Conservation (phyloP, 53 echinoderm and acorn worm genomes). For the Echinometra lucunter region DNA sequence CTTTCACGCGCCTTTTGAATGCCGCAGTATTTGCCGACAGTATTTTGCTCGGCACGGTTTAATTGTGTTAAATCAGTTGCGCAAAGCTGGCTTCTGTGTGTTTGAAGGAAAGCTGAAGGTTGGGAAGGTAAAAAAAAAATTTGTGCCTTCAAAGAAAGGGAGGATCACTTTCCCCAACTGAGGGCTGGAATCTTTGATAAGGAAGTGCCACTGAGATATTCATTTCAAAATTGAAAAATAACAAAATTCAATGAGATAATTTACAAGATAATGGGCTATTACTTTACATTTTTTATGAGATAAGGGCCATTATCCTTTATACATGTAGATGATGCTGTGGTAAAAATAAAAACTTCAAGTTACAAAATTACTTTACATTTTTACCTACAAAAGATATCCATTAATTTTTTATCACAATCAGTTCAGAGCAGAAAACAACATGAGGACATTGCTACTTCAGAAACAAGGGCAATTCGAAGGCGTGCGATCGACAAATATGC, state of each 20-base stretch:
- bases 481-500: too few species aligned
- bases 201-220: neutral
- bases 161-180: neutral
- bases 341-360: neutral
- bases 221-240: slow-evolving; percentile 20
- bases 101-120: slow-evolving; percentile 39
- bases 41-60: slow-evolving; percentile 50
- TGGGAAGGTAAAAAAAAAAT: neutral
- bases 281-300: too few species aligned
- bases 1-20: slow-evolving; percentile 23
- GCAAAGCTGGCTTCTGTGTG: slow-evolving; percentile 49
- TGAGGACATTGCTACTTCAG: too few species aligned
- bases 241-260: slow-evolving; percentile 21
- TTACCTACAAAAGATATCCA: too few species aligned
- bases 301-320: neutral
- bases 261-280: neutral
- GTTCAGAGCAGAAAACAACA: too few species aligned
- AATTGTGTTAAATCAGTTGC: slow-evolving; percentile 60
- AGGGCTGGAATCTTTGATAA: slow-evolving; percentile 2
- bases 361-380: too few species aligned
- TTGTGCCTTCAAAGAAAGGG: neutral
- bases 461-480: too few species aligned
- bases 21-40: slow-evolving; percentile 63
- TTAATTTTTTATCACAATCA: too few species aligned
- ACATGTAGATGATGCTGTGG: neutral